phyloP scores from a whole-genome alignment of 2,113 vertebrate genomes.

The Poicephalus meyeri region DNA sequence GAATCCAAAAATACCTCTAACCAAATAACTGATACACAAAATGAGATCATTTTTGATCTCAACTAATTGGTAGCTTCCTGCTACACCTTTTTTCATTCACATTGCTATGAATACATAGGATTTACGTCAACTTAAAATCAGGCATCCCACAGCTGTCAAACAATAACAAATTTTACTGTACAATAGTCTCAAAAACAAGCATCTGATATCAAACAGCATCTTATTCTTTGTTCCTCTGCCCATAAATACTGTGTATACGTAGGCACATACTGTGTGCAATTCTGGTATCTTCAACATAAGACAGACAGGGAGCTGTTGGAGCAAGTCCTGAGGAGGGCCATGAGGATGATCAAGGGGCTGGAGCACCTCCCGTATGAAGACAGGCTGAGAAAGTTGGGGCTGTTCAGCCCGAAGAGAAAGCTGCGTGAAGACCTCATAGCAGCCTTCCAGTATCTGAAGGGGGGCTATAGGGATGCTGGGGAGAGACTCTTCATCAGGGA shows the following conservation, averaged over 20 bases:
- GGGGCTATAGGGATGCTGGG: too few species aligned
- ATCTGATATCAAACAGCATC: not conserved
- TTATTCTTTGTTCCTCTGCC: not conserved
- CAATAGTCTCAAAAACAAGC: not conserved
- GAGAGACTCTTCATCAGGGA: not conserved
- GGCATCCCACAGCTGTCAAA: not conserved
- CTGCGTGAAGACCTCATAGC: too few species aligned
- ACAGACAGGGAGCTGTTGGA: not conserved
- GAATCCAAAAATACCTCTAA: not conserved
- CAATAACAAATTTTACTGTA: not conserved
- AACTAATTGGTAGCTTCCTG: not conserved
- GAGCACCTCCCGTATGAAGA: not conserved
- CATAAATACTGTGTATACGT: not conserved
- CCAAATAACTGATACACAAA: not conserved
- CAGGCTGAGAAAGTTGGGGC: too few species aligned
- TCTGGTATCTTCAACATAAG: not conserved
- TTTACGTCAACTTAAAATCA: not conserved
- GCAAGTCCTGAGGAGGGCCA: not conserved
- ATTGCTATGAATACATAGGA: not conserved
- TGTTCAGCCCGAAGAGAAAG: not conserved
- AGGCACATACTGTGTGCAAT: not conserved
- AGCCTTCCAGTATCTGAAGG: too few species aligned
- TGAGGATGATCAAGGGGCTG: not conserved
- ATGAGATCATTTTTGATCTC: not conserved
- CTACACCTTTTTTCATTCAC: not conserved